Percentiles rank a stretch among this genome's conserved stretches.
phyloP scores from a whole-genome alignment of 2,797 vertebrate genomes.

The Gouania willdenowi region DNA sequence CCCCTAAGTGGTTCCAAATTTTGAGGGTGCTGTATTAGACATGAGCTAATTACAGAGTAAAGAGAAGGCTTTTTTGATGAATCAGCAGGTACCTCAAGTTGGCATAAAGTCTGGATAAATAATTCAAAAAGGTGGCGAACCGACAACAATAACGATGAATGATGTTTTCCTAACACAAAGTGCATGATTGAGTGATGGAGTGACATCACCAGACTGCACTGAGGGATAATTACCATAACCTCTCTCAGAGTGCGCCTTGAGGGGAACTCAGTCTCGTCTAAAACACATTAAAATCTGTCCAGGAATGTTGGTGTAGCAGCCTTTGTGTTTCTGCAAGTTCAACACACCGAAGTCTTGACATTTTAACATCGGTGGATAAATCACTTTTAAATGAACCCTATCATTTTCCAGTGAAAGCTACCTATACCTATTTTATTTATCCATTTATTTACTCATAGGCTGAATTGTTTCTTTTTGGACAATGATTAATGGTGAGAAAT shows the following conservation, averaged over 20 bases:
- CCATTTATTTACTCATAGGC: too few relatives aligned
- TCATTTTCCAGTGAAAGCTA: too few relatives aligned
- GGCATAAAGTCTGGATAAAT: constrained; percentile 30
- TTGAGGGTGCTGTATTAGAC: constrained; percentile 51
- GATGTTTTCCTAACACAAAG: neutral
- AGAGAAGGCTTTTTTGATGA: constrained; percentile 24
- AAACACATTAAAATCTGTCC: too few relatives aligned
- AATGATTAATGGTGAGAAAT: too few relatives aligned
- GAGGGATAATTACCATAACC: neutral
- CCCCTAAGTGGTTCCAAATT: constrained; percentile 53
- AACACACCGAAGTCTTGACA: constrained; percentile 1
- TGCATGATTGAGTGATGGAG: neutral
- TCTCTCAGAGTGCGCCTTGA: neutral
- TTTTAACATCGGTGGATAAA: constrained; percentile 5
- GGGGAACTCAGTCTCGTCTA: neutral
- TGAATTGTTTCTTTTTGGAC: too few relatives aligned
- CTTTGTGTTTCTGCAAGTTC: neutral
- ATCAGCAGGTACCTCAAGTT: constrained; percentile 43
- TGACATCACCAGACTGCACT: neutral
- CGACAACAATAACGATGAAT: neutral
- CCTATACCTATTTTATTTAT: too few relatives aligned
- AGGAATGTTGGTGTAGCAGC: too few relatives aligned
- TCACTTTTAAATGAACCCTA: constrained; percentile 11
- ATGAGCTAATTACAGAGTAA: constrained; percentile 47
- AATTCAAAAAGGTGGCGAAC: neutral